Evolutionary conservation across 2,888 invertebrate species (phyloP).

Genomic region (Eueremaeus valkanovi): DNA sequence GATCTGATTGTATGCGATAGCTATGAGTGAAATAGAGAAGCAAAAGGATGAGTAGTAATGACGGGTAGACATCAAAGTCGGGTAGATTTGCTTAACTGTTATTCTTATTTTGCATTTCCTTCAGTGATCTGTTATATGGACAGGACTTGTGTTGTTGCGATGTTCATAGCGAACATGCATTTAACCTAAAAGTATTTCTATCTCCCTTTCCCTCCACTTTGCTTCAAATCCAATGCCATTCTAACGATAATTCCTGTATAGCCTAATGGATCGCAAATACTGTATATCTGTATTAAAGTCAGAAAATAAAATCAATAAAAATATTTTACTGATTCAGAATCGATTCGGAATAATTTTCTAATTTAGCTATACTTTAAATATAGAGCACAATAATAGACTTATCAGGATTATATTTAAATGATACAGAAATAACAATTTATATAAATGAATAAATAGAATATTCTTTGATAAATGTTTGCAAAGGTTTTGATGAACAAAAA

Average conservation of each 20-base stretch:
- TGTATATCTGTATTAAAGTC: not conserved
- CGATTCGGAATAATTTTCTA: constrained; percentile 11
- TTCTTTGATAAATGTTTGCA: not conserved
- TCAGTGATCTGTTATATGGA: not conserved
- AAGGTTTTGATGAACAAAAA: not conserved
- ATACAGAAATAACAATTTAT: too few relatives aligned
- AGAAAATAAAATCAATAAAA: constrained; percentile 3
- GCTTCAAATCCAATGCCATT: not conserved
- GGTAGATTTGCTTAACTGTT: constrained; percentile 2
- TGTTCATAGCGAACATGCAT: constrained; percentile 1
- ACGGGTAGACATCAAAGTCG: not conserved
- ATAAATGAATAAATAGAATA: too few relatives aligned
- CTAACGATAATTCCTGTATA: not conserved
- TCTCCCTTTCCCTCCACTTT: not conserved
- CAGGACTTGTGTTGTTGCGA: not conserved
- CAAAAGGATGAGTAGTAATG: not conserved
- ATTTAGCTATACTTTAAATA: constrained; percentile 5
- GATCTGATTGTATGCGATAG: constrained; percentile 4
- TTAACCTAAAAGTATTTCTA: not conserved
- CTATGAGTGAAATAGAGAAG: not conserved
- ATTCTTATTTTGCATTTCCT: not conserved
- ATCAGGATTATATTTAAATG: too few relatives aligned
- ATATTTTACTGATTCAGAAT: not conserved
- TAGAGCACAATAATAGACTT: too few relatives aligned
- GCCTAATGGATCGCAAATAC: not conserved